Evolutionary conservation across 64 coral and sea anemone genomes (phyloP).

Genomic region (Montipora capricornis): DNA sequence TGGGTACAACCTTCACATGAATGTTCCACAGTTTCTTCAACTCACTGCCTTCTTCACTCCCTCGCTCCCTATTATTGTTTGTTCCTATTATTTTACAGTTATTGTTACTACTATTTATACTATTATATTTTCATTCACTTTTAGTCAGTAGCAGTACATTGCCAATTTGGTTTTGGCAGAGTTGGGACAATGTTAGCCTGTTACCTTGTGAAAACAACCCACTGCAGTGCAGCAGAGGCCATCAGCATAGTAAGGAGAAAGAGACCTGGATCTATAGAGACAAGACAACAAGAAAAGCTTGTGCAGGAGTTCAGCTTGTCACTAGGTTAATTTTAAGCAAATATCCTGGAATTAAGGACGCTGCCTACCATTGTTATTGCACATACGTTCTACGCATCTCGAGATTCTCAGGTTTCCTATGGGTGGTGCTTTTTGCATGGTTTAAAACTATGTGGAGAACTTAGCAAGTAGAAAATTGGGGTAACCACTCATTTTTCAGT

Average conservation of each 20-base stretch:
- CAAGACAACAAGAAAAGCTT: conserved; percentile 68
- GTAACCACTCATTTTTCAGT: too few relatives aligned
- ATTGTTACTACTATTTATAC: not conserved
- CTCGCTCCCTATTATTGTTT: too few relatives aligned
- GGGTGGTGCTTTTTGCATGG: too few relatives aligned
- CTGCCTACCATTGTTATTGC: too few relatives aligned
- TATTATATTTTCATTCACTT: not conserved
- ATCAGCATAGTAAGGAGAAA: conserved; percentile 43
- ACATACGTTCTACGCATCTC: too few relatives aligned
- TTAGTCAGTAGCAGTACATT: conserved; percentile 83
- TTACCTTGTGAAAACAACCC: conserved; percentile 60
- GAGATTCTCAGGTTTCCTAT: too few relatives aligned
- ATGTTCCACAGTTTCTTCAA: too few relatives aligned
- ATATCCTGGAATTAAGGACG: not conserved
- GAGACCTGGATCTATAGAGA: conserved; percentile 81
- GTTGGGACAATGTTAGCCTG: conserved; percentile 84
- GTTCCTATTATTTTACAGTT: too few relatives aligned
- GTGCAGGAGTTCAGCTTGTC: conserved; percentile 27
- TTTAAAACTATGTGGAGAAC: too few relatives aligned
- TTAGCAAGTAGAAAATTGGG: too few relatives aligned
- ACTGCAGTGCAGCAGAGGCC: conserved; percentile 55
- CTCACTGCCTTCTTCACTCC: too few relatives aligned
- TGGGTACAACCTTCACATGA: too few relatives aligned
- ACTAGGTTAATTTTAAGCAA: not conserved
- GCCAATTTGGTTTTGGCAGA: conserved; percentile 67